Percentiles rank a stretch among this genome's conserved stretches.
Conservation (phyloP, 2,797 vertebrate species). For the Dromococcyx pavoninus region DNA sequence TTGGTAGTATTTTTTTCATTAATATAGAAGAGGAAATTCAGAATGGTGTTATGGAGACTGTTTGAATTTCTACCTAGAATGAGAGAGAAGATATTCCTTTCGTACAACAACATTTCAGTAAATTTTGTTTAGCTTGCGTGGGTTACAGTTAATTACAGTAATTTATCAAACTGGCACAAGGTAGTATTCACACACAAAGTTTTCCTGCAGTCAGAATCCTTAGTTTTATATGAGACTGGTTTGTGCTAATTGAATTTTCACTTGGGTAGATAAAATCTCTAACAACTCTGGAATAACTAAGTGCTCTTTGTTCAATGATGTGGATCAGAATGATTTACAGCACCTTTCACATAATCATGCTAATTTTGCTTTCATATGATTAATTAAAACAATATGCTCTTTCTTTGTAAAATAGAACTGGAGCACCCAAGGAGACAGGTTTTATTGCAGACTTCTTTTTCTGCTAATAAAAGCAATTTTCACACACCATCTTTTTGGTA, state of each 20-base stretch:
- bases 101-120: constrained; percentile 77
- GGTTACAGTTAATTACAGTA: constrained; percentile 85
- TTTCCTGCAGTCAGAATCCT: constrained; percentile 74
- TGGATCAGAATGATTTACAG: constrained; percentile 80
- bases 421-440: constrained; percentile 69
- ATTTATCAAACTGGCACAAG: constrained; percentile 87
- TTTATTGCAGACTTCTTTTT: constrained; percentile 72
- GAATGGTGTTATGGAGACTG: constrained; percentile 23
- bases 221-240: constrained; percentile 72
- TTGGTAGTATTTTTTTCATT: neutral
- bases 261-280: constrained; percentile 83
- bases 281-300: constrained; percentile 80
- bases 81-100: constrained; percentile 60
- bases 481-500: constrained; percentile 30
- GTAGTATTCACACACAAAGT: constrained; percentile 75
- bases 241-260: constrained; percentile 83
- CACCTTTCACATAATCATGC: constrained; percentile 79
- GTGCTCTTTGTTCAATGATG: constrained; percentile 77
- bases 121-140: constrained; percentile 82
- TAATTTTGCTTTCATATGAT: constrained; percentile 82
- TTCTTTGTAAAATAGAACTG: constrained; percentile 77
- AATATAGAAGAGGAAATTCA: constrained; percentile 19
- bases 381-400: constrained; percentile 83
- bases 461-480: constrained; percentile 67
- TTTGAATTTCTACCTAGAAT: constrained; percentile 51